Evolutionary conservation across 1,140 invertebrate species (phyloP).

Genomic region (Lineus longissimus): DNA sequence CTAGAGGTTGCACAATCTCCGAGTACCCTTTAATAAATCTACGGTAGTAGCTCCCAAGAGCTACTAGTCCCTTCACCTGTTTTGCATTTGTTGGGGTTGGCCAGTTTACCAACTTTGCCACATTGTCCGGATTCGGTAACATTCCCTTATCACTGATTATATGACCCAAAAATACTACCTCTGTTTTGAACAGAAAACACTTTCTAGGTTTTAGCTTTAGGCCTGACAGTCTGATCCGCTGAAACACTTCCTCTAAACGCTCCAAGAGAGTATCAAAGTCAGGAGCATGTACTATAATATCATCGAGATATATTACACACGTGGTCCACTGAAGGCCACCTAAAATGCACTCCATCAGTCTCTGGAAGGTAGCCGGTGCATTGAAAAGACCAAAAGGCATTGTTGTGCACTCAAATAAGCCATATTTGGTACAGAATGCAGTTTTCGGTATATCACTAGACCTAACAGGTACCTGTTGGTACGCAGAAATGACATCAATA

Average conservation of each 20-base stretch:
- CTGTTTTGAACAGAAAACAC: constrained; percentile 45
- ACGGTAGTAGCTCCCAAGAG: constrained; percentile 29
- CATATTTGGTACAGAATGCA: background rate
- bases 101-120: constrained; percentile 25
- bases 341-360: constrained; percentile 19
- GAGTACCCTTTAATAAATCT: constrained; percentile 27
- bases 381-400: constrained; percentile 16
- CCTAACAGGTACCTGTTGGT: constrained; percentile 43
- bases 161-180: constrained; percentile 28
- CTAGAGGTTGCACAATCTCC: constrained; percentile 18
- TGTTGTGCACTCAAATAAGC: background rate
- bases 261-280: background rate
- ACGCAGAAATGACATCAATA: constrained; percentile 42
- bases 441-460: constrained; percentile 37
- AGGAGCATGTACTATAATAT: background rate
- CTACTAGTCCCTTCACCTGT: constrained; percentile 31
- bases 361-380: constrained; percentile 17
- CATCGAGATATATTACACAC: background rate
- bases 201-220: constrained; percentile 55
- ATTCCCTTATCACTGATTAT: constrained; percentile 23
- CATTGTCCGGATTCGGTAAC: constrained; percentile 27
- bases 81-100: constrained; percentile 28
- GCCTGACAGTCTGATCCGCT: constrained; percentile 2
- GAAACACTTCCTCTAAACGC: background rate
- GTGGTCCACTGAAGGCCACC: background rate